Percentiles rank a stretch among this genome's conserved stretches.
Evolutionary conservation across 2,797 vertebrate genomes (phyloP).

Genomic region (Chromis chromis): DNA sequence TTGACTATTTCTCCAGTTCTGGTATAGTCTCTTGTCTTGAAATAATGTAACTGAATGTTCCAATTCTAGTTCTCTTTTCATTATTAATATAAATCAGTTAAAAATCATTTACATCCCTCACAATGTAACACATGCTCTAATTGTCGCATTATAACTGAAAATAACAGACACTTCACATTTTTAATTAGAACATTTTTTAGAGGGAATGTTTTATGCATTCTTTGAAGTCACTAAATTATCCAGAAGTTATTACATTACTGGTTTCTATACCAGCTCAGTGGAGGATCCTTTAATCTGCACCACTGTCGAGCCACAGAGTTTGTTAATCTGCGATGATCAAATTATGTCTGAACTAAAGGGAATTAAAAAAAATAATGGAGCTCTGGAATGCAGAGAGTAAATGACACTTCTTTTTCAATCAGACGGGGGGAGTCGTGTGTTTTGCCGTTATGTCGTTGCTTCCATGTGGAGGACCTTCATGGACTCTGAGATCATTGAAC

Average conservation of each 20-base stretch:
- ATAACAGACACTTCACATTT: constrained; percentile 30
- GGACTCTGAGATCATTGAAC: constrained; percentile 95
- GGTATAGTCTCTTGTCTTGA: constrained; percentile 3
- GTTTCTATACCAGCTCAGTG: constrained; percentile 23
- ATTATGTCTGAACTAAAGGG: constrained; percentile 38
- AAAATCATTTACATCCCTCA: constrained; percentile 32
- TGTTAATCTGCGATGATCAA: constrained; percentile 43
- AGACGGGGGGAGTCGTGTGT: background rate
- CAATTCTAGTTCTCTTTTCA: constrained; percentile 7
- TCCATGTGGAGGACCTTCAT: constrained; percentile 98
- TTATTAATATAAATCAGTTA: constrained; percentile 29
- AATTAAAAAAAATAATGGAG: constrained; percentile 16
- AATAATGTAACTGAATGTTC: constrained; percentile 8
- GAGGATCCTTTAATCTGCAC: constrained; percentile 45
- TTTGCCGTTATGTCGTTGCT: constrained; percentile 87
- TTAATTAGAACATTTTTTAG: constrained; percentile 52
- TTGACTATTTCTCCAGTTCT: background rate
- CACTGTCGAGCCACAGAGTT: constrained; percentile 23
- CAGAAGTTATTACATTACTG: constrained; percentile 34
- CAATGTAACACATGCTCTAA: constrained; percentile 38
- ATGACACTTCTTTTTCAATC: background rate
- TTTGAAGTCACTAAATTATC: constrained; percentile 55
- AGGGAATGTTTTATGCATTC: constrained; percentile 37
- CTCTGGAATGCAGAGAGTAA: constrained; percentile 36
- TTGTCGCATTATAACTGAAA: constrained; percentile 35